A percentile compares a stretch with the other conserved stretches of the same genome.
phyloP scores from a whole-genome alignment of 2,113 vertebrate genomes.

The Tiliqua scincoides region DNA sequence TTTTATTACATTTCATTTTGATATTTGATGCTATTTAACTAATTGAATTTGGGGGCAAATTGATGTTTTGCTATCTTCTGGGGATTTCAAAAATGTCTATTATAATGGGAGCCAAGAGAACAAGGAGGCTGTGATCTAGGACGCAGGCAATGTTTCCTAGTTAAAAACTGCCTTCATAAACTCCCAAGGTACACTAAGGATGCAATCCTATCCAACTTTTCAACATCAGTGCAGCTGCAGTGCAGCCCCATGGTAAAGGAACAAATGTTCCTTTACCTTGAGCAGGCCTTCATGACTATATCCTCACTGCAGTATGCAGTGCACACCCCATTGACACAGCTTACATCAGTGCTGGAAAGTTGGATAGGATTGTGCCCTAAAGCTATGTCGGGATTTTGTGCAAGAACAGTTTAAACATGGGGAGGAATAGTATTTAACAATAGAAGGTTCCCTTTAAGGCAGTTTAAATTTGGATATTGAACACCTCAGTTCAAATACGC shows the following conservation, averaged over 20 bases:
- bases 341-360: too few relatives aligned
- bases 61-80: neutral
- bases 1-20: slow-evolving; percentile 21
- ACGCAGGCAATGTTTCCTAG: neutral
- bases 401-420: too few relatives aligned
- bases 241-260: too few relatives aligned
- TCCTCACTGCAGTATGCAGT: too few relatives aligned
- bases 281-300: too few relatives aligned
- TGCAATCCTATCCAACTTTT: too few relatives aligned
- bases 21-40: neutral
- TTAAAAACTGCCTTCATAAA: neutral
- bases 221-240: too few relatives aligned
- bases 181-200: too few relatives aligned
- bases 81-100: neutral
- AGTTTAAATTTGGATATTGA: neutral
- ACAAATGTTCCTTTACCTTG: too few relatives aligned
- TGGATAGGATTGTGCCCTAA: too few relatives aligned
- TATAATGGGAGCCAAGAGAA: neutral
- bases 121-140: neutral
- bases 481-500: neutral
- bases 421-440: neutral
- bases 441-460: neutral
- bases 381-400: too few relatives aligned
- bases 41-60: neutral
- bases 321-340: too few relatives aligned